phyloP scores from a whole-genome alignment of 2,888 invertebrate species.

The Lasioglossum calceatum region DNA sequence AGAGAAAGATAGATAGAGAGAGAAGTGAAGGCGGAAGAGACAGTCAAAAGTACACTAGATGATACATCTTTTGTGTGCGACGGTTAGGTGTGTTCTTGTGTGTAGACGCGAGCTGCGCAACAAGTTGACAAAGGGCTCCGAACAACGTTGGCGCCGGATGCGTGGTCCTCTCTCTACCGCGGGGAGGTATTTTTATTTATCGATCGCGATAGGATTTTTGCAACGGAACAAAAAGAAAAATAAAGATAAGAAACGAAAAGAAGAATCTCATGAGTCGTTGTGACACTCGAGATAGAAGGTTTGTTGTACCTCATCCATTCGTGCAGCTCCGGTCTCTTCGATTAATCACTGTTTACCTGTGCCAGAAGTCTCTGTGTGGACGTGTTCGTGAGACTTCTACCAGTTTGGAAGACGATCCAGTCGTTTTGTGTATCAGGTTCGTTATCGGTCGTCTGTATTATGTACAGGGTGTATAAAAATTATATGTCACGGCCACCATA shows the following conservation, averaged over 20 bases:
- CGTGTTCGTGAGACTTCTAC: neutral
- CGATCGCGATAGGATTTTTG: constrained; percentile 2
- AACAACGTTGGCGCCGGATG: constrained; percentile 28
- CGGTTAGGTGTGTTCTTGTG: neutral
- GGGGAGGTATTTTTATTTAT: constrained; percentile 11
- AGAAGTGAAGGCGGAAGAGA: constrained; percentile 33
- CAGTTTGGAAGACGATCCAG: neutral
- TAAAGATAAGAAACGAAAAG: neutral
- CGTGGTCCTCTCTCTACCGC: constrained; percentile 45
- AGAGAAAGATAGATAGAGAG: neutral
- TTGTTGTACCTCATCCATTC: neutral
- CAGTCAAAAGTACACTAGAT: constrained; percentile 19
- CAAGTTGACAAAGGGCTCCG: constrained; percentile 53
- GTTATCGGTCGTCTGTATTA: neutral
- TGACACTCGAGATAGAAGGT: neutral
- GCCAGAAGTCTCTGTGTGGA: neutral
- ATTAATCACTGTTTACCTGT: neutral
- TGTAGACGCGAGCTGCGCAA: constrained; percentile 49
- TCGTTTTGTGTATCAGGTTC: neutral
- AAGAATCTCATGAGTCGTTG: neutral
- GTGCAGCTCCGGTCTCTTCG: neutral
- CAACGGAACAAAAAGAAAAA: neutral
- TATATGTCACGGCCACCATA: too few species aligned
- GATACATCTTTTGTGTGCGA: constrained; percentile 1
- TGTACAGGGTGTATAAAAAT: too few species aligned